Conservation (phyloP, 1,140 invertebrate species). For the Coptotermes formosanus region DNA sequence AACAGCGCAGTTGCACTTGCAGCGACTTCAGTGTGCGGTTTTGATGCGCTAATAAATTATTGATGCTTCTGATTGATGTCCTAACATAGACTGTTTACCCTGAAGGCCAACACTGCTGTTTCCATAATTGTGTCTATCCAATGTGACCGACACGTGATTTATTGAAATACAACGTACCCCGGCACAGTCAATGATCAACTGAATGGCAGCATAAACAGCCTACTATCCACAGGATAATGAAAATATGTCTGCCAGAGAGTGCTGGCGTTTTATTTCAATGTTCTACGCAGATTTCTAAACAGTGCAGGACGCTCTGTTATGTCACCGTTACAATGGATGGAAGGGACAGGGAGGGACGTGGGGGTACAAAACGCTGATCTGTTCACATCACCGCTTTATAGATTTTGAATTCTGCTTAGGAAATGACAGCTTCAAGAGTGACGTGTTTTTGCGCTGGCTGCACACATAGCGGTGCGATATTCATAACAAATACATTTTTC, state of each 20-base stretch:
- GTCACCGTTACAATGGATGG: background rate
- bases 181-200: background rate
- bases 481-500: too few species aligned
- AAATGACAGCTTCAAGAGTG: background rate
- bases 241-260: background rate
- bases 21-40: background rate
- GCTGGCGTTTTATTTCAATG: background rate
- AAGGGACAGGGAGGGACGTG: background rate
- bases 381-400: background rate
- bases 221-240: background rate
- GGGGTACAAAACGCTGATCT: background rate
- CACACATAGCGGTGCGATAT: too few species aligned
- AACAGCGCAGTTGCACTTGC: background rate
- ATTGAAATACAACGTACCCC: background rate
- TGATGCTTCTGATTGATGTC: background rate
- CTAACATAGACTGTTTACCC: background rate
- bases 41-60: background rate
- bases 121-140: background rate
- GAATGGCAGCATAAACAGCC: background rate
- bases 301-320: background rate
- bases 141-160: background rate
- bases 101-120: background rate
- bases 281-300: background rate
- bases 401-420: background rate
- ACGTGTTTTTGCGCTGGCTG: background rate